These are phyloP conservation scores for Antennarius maculatus DNA, from an alignment of 2,797 vertebrate genomes.

Conservation along the genomic window DNA sequence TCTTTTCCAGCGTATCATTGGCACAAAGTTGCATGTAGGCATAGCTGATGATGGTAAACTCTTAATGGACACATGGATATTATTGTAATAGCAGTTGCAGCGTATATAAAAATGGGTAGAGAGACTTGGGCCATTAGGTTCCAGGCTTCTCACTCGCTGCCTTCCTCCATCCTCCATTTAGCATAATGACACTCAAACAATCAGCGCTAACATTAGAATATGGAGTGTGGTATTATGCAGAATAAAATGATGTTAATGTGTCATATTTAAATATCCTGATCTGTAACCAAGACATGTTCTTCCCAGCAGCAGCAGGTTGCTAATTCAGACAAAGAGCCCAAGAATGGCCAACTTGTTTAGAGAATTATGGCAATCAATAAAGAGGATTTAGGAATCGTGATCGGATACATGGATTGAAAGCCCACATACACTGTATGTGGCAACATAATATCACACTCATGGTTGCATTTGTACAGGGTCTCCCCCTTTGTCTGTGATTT, in stretches of 20 bases:
- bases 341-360: conserved; percentile 62
- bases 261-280: conserved; percentile 67
- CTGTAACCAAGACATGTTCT: conserved; percentile 46
- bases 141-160: conserved; percentile 58
- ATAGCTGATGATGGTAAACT: conserved; percentile 28
- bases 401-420: conserved; percentile 49
- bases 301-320: conserved; percentile 52
- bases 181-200: conserved; percentile 72
- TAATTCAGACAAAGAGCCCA: conserved; percentile 48
- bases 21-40: conserved; percentile 40
- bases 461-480: conserved; percentile 72
- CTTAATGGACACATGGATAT: conserved; percentile 57
- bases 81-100: conserved; percentile 58
- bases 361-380: conserved; percentile 67
- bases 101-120: conserved; percentile 56
- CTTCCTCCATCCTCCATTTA: conserved; percentile 73
- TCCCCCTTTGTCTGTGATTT: conserved; percentile 73
- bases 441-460: conserved; percentile 65
- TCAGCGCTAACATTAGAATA: conserved; percentile 63
- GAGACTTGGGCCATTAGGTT: conserved; percentile 60
- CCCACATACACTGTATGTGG: conserved; percentile 52
- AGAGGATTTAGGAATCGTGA: conserved; percentile 57
- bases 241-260: conserved; percentile 69
- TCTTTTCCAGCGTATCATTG: conserved; percentile 30
- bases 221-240: conserved; percentile 63